Percentiles rank a stretch among this genome's conserved stretches.
phyloP scores from a whole-genome alignment of 2,888 invertebrate genomes.

The Pecten maximus region DNA sequence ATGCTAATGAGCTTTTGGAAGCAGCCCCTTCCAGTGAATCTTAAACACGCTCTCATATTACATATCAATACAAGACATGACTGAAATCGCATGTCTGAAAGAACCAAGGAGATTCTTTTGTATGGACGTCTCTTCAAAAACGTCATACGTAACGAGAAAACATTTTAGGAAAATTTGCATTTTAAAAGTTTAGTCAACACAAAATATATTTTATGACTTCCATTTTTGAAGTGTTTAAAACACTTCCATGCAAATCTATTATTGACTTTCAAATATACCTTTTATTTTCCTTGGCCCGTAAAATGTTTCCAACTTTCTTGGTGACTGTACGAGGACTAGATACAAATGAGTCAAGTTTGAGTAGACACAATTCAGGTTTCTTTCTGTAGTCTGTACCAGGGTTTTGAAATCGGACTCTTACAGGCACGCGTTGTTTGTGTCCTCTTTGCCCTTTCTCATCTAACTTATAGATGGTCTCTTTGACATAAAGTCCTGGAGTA shows the following conservation, averaged over 20 bases:
- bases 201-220: neutral
- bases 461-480: neutral
- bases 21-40: neutral
- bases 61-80: neutral
- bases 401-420: neutral
- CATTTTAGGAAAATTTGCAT: neutral
- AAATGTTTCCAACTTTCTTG: constrained; percentile 25
- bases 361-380: neutral
- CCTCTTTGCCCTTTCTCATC: neutral
- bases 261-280: neutral
- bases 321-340: constrained; percentile 7
- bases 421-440: neutral
- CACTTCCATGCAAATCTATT: neutral
- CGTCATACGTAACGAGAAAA: neutral
- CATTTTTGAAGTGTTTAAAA: neutral
- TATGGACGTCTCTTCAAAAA: neutral
- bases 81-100: neutral
- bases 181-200: neutral
- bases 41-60: neutral
- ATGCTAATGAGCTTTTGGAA: neutral
- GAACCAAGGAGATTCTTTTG: neutral
- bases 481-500: neutral
- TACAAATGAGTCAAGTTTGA: neutral
- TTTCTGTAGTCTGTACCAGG: neutral
- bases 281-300: constrained; percentile 18